Evolutionary conservation across 2,113 vertebrate species (phyloP), one percentile per base, ranked within the genome.

Genomic region (Eretmodus cyanostictus): DNA sequence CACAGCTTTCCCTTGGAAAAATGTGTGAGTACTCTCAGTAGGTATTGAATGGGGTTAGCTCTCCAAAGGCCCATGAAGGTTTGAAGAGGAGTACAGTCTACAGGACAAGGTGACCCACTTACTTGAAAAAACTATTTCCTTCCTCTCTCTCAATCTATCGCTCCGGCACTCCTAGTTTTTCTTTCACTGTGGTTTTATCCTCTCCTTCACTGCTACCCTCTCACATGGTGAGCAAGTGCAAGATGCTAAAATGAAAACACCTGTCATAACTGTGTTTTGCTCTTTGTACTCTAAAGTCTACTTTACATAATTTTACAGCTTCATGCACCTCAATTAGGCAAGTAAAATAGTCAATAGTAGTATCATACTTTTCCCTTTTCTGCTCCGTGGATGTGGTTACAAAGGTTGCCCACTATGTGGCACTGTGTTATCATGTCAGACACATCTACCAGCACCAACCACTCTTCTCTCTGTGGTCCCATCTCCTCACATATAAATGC

Each of bases 41-140:
- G 57, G 54, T 80, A 13, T 11, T 66, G 92, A 95, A 95, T 93
- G 92, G 86, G 95, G 95, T 95, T 66, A 91, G 85, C 51, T 95
- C 94, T 94, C 95, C 19, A 45, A 86, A 92, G 93, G 82, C 89
- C 79, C 5, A 8, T 59, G 80, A 76, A 90, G 92, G 92, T 86
- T 91, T 86, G 84, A 91, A 90, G 68, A 92, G 84, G 89, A 92
- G 87, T 31, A 42, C 71, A 78, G 87, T 89, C 91, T 91, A 14
- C 91, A 90, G 93, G 95, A 93, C 94, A 92, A 94, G 93, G 92
- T 93, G 95, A 94, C 95, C 95, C 92, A 94, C 87, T 93, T 94
- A 78, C 89, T 86, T 45, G 36, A 83, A 87, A 91, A 89, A 87
- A 81, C 3, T 49, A 79, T 47, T 49, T 81, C 24, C 54, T 89